These are phyloP conservation scores for Epinotia ramella DNA, from an alignment of 2,888 invertebrate species.

Conservation along the genomic window DNA sequence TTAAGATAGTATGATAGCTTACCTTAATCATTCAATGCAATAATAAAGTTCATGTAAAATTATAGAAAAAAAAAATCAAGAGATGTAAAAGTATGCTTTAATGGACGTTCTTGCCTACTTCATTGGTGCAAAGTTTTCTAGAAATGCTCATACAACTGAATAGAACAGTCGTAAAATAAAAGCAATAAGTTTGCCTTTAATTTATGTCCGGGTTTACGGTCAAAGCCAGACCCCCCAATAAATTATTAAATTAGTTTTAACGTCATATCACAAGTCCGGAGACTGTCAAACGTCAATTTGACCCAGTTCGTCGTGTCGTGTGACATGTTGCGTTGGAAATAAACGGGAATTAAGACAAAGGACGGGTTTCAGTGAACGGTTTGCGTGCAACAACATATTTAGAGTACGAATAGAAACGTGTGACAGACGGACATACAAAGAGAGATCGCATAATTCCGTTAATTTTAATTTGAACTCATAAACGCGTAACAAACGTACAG, in stretches of 20 bases:
- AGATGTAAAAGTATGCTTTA: no score
- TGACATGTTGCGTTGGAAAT: slow-evolving; percentile 9
- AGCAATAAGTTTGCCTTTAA: not conserved
- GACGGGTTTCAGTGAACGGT: not conserved
- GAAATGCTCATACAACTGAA: no score
- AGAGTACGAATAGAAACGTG: not conserved
- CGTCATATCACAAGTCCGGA: slow-evolving; percentile 10
- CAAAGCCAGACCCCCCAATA: slow-evolving; percentile 4
- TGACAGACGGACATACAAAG: no score
- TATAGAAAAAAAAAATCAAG: no score
- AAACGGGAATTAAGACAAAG: slow-evolving; percentile 10
- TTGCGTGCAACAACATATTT: not conserved
- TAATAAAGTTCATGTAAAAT: no score
- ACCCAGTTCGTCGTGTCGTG: not conserved
- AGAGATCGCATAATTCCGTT: no score
- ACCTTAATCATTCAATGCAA: no score
- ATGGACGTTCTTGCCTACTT: no score
- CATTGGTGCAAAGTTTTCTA: no score
- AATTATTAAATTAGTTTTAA: slow-evolving; percentile 18
- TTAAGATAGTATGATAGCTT: no score
- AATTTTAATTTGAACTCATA: no score
- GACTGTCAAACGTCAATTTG: slow-evolving; percentile 20
- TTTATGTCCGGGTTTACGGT: slow-evolving; percentile 5
- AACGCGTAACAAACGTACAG: no score
- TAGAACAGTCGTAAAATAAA: not conserved